Evolutionary conservation across 2,113 vertebrate species (phyloP).

Genomic region (Proteles cristata): DNA sequence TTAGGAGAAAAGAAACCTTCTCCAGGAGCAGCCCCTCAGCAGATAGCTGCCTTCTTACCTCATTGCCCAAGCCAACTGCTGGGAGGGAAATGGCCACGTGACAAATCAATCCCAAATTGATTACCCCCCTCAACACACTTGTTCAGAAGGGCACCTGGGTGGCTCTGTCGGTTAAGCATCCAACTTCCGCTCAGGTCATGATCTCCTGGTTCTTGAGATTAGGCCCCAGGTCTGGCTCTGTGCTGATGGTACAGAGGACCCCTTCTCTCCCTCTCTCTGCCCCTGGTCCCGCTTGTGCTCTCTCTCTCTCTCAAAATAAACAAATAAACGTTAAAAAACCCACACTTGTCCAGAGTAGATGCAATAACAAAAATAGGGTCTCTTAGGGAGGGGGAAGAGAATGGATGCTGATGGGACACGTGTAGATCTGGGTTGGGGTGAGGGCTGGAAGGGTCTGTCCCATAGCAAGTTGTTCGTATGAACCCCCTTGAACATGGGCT

Average conservation of each 20-base stretch:
- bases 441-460: neutral
- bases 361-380: neutral
- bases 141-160: too few species aligned
- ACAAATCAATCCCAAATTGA: neutral
- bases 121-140: too few species aligned
- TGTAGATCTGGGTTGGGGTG: accelerated
- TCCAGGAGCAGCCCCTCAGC: neutral
- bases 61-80: neutral
- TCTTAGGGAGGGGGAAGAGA: neutral
- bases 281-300: too few species aligned
- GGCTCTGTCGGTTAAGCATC: too few species aligned
- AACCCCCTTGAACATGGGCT: neutral
- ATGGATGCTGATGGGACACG: accelerated
- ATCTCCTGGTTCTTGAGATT: too few species aligned
- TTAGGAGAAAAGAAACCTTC: neutral
- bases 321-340: too few species aligned
- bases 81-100: neutral
- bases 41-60: neutral
- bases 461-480: accelerated
- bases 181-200: too few species aligned
- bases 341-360: neutral
- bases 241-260: too few species aligned
- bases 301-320: too few species aligned
- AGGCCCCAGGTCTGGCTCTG: too few species aligned
- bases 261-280: too few species aligned